These are phyloP conservation scores for Podabrus alpinus DNA, from an alignment of 2,888 invertebrate species.

Conservation along the genomic window DNA sequence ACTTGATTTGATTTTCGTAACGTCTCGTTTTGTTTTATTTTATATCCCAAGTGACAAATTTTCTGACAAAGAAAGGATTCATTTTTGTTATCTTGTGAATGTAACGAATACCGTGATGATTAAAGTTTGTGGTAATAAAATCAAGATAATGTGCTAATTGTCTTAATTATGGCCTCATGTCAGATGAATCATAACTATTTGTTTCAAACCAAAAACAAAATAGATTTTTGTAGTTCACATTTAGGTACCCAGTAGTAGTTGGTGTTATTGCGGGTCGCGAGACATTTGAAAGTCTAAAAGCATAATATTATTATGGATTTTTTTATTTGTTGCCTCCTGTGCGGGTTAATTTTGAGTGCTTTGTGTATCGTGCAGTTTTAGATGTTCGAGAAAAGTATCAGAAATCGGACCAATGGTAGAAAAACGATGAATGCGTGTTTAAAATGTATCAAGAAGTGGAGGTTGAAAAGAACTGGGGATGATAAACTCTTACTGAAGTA, in stretches of 20 bases:
- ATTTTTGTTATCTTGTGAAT: neutral
- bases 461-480: neutral
- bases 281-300: neutral
- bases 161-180: neutral
- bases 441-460: neutral
- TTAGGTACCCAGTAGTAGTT: neutral
- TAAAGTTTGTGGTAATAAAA: neutral
- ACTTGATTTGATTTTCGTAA: too few species aligned
- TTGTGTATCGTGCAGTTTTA: neutral
- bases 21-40: too few species aligned
- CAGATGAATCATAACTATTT: neutral
- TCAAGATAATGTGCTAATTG: neutral
- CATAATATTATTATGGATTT: too few species aligned
- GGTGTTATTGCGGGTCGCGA: neutral
- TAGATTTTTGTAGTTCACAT: neutral
- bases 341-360: neutral
- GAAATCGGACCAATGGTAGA: neutral
- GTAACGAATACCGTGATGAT: neutral
- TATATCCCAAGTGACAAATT: neutral
- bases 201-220: neutral
- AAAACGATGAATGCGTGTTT: neutral
- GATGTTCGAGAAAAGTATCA: neutral
- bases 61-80: neutral
- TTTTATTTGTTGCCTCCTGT: neutral
- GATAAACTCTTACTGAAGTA: neutral